Evolutionary conservation across 2,888 invertebrate species (phyloP), one percentile per base, ranked within the genome.

Genomic region (Drosophila picticornis): DNA sequence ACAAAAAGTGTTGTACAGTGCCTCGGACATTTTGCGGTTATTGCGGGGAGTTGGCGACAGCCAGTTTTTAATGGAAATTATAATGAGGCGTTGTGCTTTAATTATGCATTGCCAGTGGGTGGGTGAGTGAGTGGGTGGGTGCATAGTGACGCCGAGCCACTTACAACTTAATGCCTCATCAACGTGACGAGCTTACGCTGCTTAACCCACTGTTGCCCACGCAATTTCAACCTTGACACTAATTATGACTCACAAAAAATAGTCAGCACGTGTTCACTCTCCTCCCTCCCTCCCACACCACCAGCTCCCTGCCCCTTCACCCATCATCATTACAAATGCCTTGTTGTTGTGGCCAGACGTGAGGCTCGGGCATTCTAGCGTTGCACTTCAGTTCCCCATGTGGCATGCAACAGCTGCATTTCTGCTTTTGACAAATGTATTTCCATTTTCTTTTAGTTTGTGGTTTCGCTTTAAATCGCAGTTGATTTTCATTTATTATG

Each of bases 51-150:
- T 52, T 50, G n/a, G 10, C 57, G 57, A 59, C 66, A 27, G 38
- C 61, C 83, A 70, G 53, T 83, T 86, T 87, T 90, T 87, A 90
- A 87, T 87, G 87, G 87, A 90, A 87, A 87, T 87, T 87, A 80
- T 87, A 90, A 90, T 87, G 88, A 90, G 78, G 55, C 86, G 79
- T 55, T 55, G 74, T 63, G 81, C 83, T 86, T 87, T 88, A 87
- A 90, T 90, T 87, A 90, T 87, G 90, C 81, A 90, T 76, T 65
- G 67, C 69, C 46, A 46, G 43, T 72, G 60, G 40, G 55, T 64
- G 66, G 53, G 27, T 27, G 56, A 22, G 19, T 25, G 36, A 5
- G 10, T 46, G 16, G 10, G 34, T 31, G 36, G 66, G 62, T 56
- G 66, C 58, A 64, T 46, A 72, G 64, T 70, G 75, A 81, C 79